Evolutionary conservation across 2,888 invertebrate species (phyloP).

Genomic region (Chydorus sphaericus): DNA sequence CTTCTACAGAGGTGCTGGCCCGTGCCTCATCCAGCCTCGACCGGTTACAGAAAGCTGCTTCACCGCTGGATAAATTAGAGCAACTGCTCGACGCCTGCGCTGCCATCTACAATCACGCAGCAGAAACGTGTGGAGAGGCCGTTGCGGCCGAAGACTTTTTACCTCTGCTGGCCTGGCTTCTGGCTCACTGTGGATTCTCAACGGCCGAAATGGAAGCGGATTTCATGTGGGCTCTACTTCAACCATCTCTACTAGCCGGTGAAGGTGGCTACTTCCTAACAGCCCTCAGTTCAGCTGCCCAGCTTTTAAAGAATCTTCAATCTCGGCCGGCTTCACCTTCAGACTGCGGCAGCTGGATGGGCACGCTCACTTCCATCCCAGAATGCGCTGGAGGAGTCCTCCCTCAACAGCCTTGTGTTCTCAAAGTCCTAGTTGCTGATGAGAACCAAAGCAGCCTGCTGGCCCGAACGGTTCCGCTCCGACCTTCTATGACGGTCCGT

Average conservation of each 20-base stretch:
- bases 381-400: not conserved
- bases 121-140: constrained; percentile 33
- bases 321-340: constrained; percentile 19
- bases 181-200: constrained; percentile 76
- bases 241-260: constrained; percentile 75
- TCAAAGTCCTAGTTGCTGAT: constrained; percentile 65
- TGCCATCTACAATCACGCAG: constrained; percentile 43
- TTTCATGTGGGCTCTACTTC: constrained; percentile 85
- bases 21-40: constrained; percentile 41
- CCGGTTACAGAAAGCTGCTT: constrained; percentile 76
- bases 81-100: constrained; percentile 77
- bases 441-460: constrained; percentile 40
- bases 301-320: constrained; percentile 57
- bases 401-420: constrained; percentile 9
- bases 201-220: constrained; percentile 90
- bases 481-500: constrained; percentile 81
- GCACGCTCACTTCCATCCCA: constrained; percentile 18
- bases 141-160: constrained; percentile 79
- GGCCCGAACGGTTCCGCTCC: constrained; percentile 69
- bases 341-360: constrained; percentile 19
- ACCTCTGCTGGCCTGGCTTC: constrained; percentile 78
- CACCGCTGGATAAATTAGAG: constrained; percentile 84
- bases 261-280: constrained; percentile 92
- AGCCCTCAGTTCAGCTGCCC: constrained; percentile 81
- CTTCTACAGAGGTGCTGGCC: constrained; percentile 62